A percentile compares a stretch with the other conserved stretches of the same genome.
These are phyloP conservation scores for Solea solea DNA, from an alignment of 2,113 vertebrate species.

Conservation along the genomic window DNA sequence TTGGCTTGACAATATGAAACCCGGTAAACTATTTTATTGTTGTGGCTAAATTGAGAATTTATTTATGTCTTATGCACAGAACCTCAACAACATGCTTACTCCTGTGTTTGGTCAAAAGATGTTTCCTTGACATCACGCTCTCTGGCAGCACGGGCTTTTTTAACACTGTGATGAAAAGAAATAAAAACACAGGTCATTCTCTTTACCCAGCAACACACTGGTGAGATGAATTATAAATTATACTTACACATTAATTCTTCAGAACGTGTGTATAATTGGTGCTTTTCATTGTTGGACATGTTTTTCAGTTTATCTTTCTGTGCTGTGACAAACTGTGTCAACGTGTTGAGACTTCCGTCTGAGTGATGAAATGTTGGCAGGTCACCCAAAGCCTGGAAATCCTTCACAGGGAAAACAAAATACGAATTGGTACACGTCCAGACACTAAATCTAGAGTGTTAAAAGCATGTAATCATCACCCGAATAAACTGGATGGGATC, in stretches of 20 bases:
- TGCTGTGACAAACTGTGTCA: conserved; percentile 17
- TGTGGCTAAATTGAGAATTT: too few species aligned
- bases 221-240: neutral
- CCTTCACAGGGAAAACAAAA: neutral
- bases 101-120: neutral
- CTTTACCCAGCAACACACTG: neutral
- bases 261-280: neutral
- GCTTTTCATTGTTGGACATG: conserved; percentile 12
- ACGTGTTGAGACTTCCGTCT: neutral
- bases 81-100: conserved; percentile 2
- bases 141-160: rapidly evolving
- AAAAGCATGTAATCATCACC: conserved; percentile 35
- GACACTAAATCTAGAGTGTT: neutral
- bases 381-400: conserved; percentile 12
- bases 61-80: too few species aligned
- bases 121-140: neutral
- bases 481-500: conserved; percentile 64
- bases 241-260: conserved; percentile 15
- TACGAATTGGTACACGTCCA: neutral
- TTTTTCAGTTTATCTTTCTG: conserved; percentile 42
- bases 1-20: too few species aligned
- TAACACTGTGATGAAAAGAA: conserved; percentile 4
- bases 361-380: conserved; percentile 12
- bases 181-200: neutral
- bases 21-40: too few species aligned